Percentiles rank a stretch among this genome's conserved stretches.
Evolutionary conservation across 2,797 vertebrate genomes (phyloP).

Genomic region (Zalophus californianus): DNA sequence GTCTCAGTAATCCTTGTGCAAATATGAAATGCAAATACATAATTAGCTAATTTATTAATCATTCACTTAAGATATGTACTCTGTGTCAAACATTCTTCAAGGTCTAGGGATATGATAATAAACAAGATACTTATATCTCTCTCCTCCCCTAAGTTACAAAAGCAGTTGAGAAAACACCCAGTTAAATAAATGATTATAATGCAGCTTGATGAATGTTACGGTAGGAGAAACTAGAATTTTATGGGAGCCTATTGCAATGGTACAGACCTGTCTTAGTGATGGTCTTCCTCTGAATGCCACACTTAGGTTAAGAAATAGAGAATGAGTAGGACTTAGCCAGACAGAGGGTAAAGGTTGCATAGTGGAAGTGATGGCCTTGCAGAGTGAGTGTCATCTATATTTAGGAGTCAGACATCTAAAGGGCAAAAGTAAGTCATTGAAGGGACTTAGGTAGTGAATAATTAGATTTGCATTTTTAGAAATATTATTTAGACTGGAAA

Average conservation of each 20-base stretch:
- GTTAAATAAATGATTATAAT: conserved; percentile 4
- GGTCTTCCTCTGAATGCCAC: neutral
- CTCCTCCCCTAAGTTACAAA: neutral
- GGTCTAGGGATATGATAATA: neutral
- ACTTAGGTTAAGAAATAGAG: conserved; percentile 39
- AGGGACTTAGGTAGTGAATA: neutral
- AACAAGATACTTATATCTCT: neutral
- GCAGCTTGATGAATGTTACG: neutral
- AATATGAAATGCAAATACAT: neutral
- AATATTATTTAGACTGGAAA: conserved; percentile 35
- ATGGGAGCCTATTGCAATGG: neutral
- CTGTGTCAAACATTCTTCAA: conserved; percentile 11
- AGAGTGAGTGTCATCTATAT: neutral
- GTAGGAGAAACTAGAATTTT: neutral
- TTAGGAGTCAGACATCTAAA: neutral
- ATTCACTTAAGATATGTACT: conserved; percentile 21
- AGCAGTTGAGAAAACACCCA: conserved; percentile 13
- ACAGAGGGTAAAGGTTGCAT: neutral
- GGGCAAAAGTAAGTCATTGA: neutral
- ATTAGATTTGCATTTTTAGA: neutral
- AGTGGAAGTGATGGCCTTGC: neutral
- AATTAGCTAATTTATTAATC: conserved; percentile 32
- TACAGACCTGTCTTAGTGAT: neutral
- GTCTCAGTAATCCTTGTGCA: neutral
- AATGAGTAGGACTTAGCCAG: neutral